A percentile compares a stretch with the other conserved stretches of the same genome.
phyloP scores from a whole-genome alignment of 2,797 vertebrate genomes.

The Protosalanx chinensis region DNA sequence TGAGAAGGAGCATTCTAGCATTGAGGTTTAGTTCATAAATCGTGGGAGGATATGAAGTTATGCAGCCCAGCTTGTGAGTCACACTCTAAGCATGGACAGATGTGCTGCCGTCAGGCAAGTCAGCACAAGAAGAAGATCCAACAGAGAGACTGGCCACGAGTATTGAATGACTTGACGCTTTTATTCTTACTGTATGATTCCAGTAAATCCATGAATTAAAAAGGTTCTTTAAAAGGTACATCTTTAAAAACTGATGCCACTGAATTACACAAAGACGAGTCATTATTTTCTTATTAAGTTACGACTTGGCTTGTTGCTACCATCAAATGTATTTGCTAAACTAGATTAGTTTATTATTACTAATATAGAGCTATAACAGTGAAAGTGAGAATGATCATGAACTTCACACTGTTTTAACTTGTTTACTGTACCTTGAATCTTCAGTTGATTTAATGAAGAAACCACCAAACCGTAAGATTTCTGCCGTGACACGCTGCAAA shows the following conservation, averaged over 20 bases:
- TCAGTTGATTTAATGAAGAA: slow-evolving; percentile 65
- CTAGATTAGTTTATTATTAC: no score
- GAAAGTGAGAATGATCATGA: background rate
- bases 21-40: background rate
- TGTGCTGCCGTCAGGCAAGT: slow-evolving; percentile 44
- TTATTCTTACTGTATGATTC: no score
- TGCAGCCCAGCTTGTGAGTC: slow-evolving; percentile 50
- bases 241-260: background rate
- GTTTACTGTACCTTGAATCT: slow-evolving; percentile 72
- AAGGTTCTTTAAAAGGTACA: background rate
- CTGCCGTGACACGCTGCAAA: slow-evolving; percentile 69
- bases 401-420: background rate
- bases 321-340: no score
- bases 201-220: no score
- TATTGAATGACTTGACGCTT: background rate
- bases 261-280: no score
- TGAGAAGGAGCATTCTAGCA: no score
- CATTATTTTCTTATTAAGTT: no score
- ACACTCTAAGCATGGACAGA: slow-evolving; percentile 54
- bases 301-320: no score
- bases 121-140: slow-evolving; percentile 42
- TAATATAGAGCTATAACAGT: background rate
- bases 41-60: background rate
- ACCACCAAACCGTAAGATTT: slow-evolving; percentile 65
- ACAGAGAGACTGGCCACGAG: background rate